Evolutionary conservation across 2,797 vertebrate species (phyloP).

Genomic region (Nyctalus aviator): DNA sequence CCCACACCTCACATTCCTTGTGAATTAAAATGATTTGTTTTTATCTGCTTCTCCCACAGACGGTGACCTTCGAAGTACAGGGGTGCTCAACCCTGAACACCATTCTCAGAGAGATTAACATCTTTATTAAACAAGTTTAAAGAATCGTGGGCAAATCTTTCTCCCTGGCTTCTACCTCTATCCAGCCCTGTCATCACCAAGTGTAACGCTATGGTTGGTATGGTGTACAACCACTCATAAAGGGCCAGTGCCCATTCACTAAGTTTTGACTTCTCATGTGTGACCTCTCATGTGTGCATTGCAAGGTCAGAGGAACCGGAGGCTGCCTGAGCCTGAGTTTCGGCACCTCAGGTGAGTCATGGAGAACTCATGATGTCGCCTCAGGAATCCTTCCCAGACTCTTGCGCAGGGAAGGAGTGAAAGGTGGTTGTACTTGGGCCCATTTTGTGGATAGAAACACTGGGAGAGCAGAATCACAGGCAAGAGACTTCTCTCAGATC

Average conservation of each 20-base stretch:
- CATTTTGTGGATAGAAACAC: background rate
- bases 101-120: background rate
- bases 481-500: background rate
- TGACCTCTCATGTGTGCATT: background rate
- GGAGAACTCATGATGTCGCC: background rate
- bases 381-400: background rate
- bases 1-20: background rate
- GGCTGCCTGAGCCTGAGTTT: background rate
- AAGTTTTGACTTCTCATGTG: background rate
- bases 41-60: background rate
- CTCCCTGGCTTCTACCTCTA: background rate
- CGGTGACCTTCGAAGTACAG: background rate
- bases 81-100: background rate
- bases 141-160: background rate
- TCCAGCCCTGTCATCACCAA: background rate
- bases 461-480: background rate
- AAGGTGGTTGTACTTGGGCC: background rate
- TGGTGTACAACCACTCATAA: background rate
- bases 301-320: background rate
- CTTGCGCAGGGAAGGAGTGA: background rate
- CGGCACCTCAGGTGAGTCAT: background rate
- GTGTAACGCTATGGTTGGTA: background rate
- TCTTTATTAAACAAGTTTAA: background rate
- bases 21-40: constrained; percentile 38
- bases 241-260: background rate